Base-by-base conservation (phyloP, 2,888 invertebrate genomes). In the Prenolepis imparis region DNA sequence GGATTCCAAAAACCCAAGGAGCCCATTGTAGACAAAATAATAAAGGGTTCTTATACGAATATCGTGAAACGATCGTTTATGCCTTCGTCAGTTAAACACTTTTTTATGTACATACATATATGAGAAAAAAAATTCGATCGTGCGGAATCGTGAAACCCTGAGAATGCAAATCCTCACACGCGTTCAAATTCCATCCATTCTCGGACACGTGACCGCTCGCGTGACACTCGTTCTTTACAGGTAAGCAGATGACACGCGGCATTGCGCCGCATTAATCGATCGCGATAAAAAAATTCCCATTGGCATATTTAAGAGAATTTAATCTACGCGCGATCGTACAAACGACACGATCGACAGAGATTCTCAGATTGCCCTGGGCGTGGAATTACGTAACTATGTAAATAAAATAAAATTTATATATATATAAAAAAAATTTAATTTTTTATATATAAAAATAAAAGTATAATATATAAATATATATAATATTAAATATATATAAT, bases 181-280 rank as follows among this genome's bases (percentile, higher is more conserved):
- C 41, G 24, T 70, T 61, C 18, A 61, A 82, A 41, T 75, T 61
- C 48, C 70, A 68, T 80, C 73, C 8, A 77, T 87, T 82, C 21
- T 11, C 15, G 57, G 11, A 52, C 86, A 81, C 84, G 87, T 84
- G 84, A 77, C 73, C 63, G 48, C 57, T 84, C 75, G 74, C 86
- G 84, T 83, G 87, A 82, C 77, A 3, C n/a, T 70, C 48, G 73
- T 87, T 86, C 70, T 61, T 44, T 39, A 64, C 73, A 28, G 28
- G 63, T 59, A 55, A 78, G 21, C n/a, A 41, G 55, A 18, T 21
- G 36, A 61, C 48, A 21, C 52, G 55, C 55, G 55, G 18, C 4
- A 73, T 63, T n/a, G 36, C 52, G 6, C 63, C 18, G 18, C 48
- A 48, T 48, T 48, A 28, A 28, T 36, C 36, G n/a, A 24, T 24